Percentiles rank a stretch among this genome's conserved stretches.
These are phyloP conservation scores for Athripsodes cinereus DNA, from an alignment of 2,888 invertebrate species.

Conservation along the genomic window DNA sequence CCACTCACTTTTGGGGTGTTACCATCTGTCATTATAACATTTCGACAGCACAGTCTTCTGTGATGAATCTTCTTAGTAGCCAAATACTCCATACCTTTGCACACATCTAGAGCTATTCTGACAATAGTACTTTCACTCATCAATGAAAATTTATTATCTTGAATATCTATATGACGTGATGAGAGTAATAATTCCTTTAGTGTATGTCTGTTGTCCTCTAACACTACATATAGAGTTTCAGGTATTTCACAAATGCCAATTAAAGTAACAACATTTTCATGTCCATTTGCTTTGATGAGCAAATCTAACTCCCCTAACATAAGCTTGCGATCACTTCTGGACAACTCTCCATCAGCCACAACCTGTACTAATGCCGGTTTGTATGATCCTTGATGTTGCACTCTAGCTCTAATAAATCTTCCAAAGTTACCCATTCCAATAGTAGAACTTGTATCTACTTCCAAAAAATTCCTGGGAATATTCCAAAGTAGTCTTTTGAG, in stretches of 20 bases:
- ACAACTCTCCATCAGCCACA: slow-evolving; percentile 52
- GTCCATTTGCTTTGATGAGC: slow-evolving; percentile 61
- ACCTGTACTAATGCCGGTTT: slow-evolving; percentile 58
- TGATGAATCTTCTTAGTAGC: slow-evolving; percentile 64
- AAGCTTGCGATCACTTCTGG: slow-evolving; percentile 46
- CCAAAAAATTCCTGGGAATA: slow-evolving; percentile 64
- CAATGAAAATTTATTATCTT: slow-evolving; percentile 52
- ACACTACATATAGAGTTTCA: slow-evolving; percentile 65
- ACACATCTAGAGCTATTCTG: slow-evolving; percentile 60
- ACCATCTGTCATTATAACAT: slow-evolving; percentile 59
- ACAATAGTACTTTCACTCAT: slow-evolving; percentile 58
- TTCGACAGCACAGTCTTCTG: slow-evolving; percentile 66
- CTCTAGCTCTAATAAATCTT: slow-evolving; percentile 64
- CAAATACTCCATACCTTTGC: slow-evolving; percentile 66
- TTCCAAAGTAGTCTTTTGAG: slow-evolving; percentile 71
- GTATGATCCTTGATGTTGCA: slow-evolving; percentile 55
- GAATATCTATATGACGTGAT: slow-evolving; percentile 49
- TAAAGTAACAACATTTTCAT: slow-evolving; percentile 66
- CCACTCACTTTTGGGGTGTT: slow-evolving; percentile 67
- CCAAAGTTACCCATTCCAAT: slow-evolving; percentile 74
- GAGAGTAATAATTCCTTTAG: slow-evolving; percentile 66
- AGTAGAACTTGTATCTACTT: slow-evolving; percentile 62
- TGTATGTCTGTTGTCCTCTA: slow-evolving; percentile 61
- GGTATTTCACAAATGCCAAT: slow-evolving; percentile 75
- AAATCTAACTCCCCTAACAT: slow-evolving; percentile 67